Evolutionary conservation across 2,113 vertebrate species (phyloP), one percentile per base, ranked within the genome.

Genomic region (Colaptes auratus): DNA sequence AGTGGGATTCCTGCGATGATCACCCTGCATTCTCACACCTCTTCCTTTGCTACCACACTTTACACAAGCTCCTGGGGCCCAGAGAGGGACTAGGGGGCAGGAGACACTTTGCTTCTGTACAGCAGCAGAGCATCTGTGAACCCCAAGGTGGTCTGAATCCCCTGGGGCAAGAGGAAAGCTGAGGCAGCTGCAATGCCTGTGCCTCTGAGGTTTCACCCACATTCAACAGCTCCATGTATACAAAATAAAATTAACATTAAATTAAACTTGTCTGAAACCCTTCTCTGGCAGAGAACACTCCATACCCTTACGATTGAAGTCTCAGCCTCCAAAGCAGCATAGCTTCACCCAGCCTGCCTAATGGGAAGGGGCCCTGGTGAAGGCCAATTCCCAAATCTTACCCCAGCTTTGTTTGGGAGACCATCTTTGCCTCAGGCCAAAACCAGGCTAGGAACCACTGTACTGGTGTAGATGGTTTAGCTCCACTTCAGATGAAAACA

Each of bases 161-260:
- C 65, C 48, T 18, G 21, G 13, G 52, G 91, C 70, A 81, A 77
- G 53, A 92, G 72, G 36, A 93, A 35, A 31, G 24, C 80, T 9
- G 12, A 64, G 61, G 78, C 50, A 93, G 78, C 91, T 85, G 53
- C 39, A 33, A 33, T n/a, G 39, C 66, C 66, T 69, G 71, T 69
- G 74, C 66, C 55, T 85, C 50, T 4, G 12, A 73, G 59, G 55
- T 65, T 82, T 94, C 85, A 89, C 87, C 81, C 85, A 73, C 59
- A 16, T 39, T 52, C 48, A 74, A 67, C 39, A 73, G 74, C 36
- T 72, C 36, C 28, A 35, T 55, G 78, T 72, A 91, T 91, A 91
- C 58, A 92, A 90, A 92, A 87, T 56, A 86, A 95, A 90, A 90
- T 73, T 35, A 90, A 78, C 42, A 65, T 28, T 93, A 69, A 90